Conservation (phyloP, 64 coral and sea anemone species). For the Orbicella faveolata region DNA sequence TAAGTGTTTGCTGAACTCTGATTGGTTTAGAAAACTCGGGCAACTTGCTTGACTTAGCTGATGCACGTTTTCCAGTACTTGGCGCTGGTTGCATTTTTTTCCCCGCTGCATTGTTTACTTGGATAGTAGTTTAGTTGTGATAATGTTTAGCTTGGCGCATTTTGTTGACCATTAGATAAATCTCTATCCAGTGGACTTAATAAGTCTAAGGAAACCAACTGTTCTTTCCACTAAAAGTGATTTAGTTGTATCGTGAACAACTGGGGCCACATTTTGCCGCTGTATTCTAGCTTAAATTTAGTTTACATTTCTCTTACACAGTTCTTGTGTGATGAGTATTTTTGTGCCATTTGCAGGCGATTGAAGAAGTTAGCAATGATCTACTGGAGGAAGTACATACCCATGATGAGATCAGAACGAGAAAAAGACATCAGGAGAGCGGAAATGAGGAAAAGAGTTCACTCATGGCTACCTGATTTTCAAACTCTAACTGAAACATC, state of each 20-base stretch:
- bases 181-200: no score
- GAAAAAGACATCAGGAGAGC: slow-evolving; percentile 58
- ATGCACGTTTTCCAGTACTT: no score
- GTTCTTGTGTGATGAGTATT: background rate
- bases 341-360: slow-evolving; percentile 55
- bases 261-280: background rate
- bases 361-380: slow-evolving; percentile 72
- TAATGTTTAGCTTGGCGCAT: no score
- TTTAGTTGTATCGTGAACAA: no score
- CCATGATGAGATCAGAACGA: slow-evolving; percentile 56
- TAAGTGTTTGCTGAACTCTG: background rate
- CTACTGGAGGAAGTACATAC: slow-evolving; percentile 97
- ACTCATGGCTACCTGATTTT: slow-evolving; percentile 83
- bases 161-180: no score
- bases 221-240: no score
- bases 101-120: no score
- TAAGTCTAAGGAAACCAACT: no score
- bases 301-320: background rate
- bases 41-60: no score
- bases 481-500: slow-evolving; percentile 41
- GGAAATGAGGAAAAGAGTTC: slow-evolving; percentile 77
- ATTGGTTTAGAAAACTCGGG: no score
- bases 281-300: background rate
- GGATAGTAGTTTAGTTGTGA: no score
- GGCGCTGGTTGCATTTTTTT: no score